phyloP scores from a whole-genome alignment of 2,113 vertebrate species.

The Sorex araneus region DNA sequence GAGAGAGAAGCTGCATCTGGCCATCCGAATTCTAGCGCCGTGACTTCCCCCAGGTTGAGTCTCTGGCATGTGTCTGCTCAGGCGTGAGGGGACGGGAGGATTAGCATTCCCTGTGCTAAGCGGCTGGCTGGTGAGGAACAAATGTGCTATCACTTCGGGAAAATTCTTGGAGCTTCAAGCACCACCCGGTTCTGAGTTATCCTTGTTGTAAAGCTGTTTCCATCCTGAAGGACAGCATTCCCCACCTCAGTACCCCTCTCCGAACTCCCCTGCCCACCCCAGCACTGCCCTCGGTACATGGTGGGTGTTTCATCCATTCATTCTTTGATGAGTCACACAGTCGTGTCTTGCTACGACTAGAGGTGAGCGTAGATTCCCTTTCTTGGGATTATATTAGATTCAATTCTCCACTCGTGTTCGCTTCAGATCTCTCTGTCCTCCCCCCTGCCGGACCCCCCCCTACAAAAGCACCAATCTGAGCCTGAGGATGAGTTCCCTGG shows the following conservation, averaged over 20 bases:
- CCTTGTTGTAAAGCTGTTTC: not conserved
- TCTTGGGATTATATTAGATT: not conserved
- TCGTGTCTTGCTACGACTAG: not conserved
- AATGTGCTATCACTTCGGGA: not conserved
- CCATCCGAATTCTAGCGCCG: not conserved
- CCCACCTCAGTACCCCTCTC: not conserved
- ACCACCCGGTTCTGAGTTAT: not conserved
- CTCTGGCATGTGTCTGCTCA: not conserved
- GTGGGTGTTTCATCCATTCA: not conserved
- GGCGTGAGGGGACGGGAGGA: not conserved
- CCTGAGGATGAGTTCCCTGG: not conserved
- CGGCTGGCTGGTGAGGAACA: not conserved
- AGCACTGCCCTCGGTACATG: not conserved
- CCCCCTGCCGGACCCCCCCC: not conserved
- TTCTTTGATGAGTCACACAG: slow-evolving; percentile 35
- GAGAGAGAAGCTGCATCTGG: not conserved
- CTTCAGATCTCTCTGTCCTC: not conserved
- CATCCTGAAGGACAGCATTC: not conserved
- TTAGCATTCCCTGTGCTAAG: not conserved
- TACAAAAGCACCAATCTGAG: not conserved
- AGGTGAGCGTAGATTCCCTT: not conserved
- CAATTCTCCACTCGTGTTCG: not conserved
- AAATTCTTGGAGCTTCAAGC: not conserved
- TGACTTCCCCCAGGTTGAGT: not conserved
- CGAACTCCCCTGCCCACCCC: too few species aligned